Evolutionary conservation across 2,888 invertebrate genomes (phyloP), one percentile per base, ranked within the genome.

Genomic region (Lampropteryx suffumata): DNA sequence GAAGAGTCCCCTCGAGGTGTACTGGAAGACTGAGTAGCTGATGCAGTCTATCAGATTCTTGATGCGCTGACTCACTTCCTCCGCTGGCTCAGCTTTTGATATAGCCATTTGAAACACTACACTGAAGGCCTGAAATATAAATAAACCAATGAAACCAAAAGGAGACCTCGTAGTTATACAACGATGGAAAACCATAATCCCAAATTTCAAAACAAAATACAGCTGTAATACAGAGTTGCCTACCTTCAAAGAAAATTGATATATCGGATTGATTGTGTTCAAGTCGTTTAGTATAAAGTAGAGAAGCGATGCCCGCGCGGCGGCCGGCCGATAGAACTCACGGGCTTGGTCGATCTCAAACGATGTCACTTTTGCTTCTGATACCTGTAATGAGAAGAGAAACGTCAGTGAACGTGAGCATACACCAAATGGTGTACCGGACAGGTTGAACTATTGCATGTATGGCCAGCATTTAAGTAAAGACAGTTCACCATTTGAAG

Each of bases 51-150:
- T 98, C 35, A 99, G 92, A 84, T 97, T 98, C 60, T 92, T 91
- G 11, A 99, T 97, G 65, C 98, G 91, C 50, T 91, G 88, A 26
- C 92, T 91, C 0, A 98, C 96, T 61, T 94, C 95, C 11, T 95
- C 94, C 0, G 96, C 94, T 0, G 95, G 94, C 59, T 96, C 95
- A 0, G 98, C 97, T 73, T 93, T 94, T 34, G 95, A 95, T 71
- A 99, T 98, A 11, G 98, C 98, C 75, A 98, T 98, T 91, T 98
- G 97, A 79, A 98, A 98, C 24, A 98, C 98, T n/a, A 98, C 97
- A 81, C 97, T 97, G 83, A 98, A 98, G 1, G 98, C 98, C 96
- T 97, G 69, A n/a, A 86, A 84, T n/a, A n/a, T n/a, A n/a, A n/a
- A n/a, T n/a, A n/a, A n/a, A n/a, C n/a, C n/a, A n/a, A n/a, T n/a